Base-by-base conservation (phyloP, 2,113 vertebrate species). In the Passer montanus region DNA sequence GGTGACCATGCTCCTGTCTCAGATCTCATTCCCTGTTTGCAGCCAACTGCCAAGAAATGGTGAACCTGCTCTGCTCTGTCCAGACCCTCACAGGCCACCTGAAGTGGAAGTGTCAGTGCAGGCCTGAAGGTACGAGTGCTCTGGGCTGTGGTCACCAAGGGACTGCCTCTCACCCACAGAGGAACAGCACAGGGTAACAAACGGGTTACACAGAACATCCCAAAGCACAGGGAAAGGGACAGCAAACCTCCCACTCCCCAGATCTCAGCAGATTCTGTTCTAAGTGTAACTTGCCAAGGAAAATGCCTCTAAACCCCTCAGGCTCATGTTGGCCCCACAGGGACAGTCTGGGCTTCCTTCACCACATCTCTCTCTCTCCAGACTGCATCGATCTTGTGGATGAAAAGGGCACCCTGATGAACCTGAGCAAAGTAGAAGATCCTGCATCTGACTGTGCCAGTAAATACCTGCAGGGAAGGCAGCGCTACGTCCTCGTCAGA, bases 11-110 rank as follows among this genome's bases (percentile, higher is more conserved):
- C 7, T 82, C 6, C 2, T 23, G 3, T 63, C 47, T 55, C 39
- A 28, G 27, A 10, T 53, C 49, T 89, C 60, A 24, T 43, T 50
- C 49, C 33, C 24, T 70, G 9, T 53, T 41, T 68, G 49, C 72
- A 95, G 95, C 68, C 28, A 44, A 95, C 63, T 53, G 85, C 84
- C 53, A 63, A 37, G 75, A 59, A 84, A 72, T 92, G 39, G 86
- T 97, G 79, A 98, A 97, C 59, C 47, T 90, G 33, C 77, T 92
- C 75, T 97, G 97, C 90, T 58, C 30, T 1, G 5, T 96, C 31
- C 70, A 81, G 39, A 90, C 76, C 64, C 91, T 98, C 80, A 70
- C 20, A 0, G 44, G 47, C 10, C 82, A 97, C 72, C 83, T 97
- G 77, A 97, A 84, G 90, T n/a, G 33, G 60, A 96, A 78, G 43